phyloP scores from a whole-genome alignment of 2,797 vertebrate genomes.

The Catamblyrhynchus diadema region DNA sequence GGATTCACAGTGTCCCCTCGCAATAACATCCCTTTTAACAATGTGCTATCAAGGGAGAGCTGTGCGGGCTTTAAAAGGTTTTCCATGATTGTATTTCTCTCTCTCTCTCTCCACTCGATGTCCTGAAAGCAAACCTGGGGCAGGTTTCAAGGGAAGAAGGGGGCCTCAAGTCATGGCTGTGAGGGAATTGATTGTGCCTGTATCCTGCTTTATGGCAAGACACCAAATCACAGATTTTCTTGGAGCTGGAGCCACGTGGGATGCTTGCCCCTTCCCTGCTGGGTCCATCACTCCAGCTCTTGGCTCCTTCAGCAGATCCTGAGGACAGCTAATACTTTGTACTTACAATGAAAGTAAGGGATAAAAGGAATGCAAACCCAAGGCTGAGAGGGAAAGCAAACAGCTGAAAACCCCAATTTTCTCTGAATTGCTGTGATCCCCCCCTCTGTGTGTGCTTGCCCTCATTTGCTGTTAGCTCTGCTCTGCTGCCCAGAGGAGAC shows the following conservation, averaged over 20 bases:
- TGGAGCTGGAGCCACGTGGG: accelerated
- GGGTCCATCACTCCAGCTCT: not conserved
- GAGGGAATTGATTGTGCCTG: not conserved
- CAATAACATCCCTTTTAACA: slow-evolving; percentile 47
- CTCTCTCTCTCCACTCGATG: not conserved
- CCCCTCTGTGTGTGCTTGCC: not conserved
- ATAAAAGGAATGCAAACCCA: not conserved
- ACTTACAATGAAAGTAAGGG: not conserved
- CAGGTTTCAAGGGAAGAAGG: not conserved
- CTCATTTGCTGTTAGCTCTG: not conserved
- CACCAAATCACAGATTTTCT: not conserved
- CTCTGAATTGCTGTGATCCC: not conserved
- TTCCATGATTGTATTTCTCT: not conserved
- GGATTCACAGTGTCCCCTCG: slow-evolving; percentile 4
- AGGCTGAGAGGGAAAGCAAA: not conserved
- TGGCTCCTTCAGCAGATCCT: not conserved
- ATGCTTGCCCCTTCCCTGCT: not conserved
- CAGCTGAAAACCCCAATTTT: not conserved
- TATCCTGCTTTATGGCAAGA: not conserved
- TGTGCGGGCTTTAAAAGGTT: slow-evolving; percentile 28
- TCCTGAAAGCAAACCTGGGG: not conserved
- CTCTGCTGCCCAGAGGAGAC: not conserved
- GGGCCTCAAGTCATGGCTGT: accelerated
- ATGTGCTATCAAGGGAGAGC: not conserved
- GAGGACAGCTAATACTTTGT: not conserved